These are phyloP conservation scores for Caenorhabditis briggsae DNA, from an alignment of 1,140 invertebrate species.

Conservation along the genomic window DNA sequence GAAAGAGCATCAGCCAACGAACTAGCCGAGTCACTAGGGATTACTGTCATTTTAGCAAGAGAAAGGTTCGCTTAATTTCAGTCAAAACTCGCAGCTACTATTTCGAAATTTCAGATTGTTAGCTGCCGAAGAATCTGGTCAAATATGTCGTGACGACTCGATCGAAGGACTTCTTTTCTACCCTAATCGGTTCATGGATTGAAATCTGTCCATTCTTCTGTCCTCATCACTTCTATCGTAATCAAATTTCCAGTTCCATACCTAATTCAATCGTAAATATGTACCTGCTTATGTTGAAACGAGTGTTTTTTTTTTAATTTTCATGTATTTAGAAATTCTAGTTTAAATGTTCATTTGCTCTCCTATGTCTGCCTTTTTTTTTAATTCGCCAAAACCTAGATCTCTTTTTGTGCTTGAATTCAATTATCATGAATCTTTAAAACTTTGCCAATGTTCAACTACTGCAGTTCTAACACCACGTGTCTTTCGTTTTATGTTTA, in stretches of 20 bases:
- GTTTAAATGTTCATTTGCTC: background rate
- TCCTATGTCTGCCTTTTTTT: background rate
- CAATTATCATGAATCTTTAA: background rate
- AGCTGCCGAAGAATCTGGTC: constrained; percentile 78
- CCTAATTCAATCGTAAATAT: background rate
- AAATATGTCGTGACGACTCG: constrained; percentile 79
- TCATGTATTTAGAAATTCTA: constrained; percentile 18
- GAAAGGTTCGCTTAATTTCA: constrained; percentile 77
- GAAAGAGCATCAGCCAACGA: constrained; percentile 78
- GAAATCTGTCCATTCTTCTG: background rate
- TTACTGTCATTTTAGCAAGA: constrained; percentile 79
- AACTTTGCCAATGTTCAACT: background rate
- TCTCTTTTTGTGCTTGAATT: background rate
- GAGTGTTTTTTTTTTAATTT: constrained; percentile 7
- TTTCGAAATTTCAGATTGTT: constrained; percentile 77
- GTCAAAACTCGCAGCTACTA: background rate
- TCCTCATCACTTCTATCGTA: background rate
- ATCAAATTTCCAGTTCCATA: no score
- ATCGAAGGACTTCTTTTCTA: constrained; percentile 79
- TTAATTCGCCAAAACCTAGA: background rate
- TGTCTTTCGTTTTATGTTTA: constrained; percentile 8
- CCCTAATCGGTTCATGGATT: constrained; percentile 78
- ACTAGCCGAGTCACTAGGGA: constrained; percentile 77
- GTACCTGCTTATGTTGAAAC: constrained; percentile 49
- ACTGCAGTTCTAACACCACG: background rate